phyloP scores from a whole-genome alignment of 2,888 invertebrate species.

The Theretra japonica region DNA sequence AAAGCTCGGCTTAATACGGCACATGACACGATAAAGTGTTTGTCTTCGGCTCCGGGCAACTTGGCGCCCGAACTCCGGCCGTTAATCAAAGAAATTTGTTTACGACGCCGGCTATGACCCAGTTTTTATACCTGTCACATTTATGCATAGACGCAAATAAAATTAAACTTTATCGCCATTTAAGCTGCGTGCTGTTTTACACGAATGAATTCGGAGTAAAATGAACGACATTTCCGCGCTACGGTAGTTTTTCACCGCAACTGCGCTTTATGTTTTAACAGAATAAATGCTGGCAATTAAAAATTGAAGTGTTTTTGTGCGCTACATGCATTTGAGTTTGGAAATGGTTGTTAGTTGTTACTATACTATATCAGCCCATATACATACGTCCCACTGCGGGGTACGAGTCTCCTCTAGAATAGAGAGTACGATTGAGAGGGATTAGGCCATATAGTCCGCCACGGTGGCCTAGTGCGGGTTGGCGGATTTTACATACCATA shows the following conservation, averaged over 20 bases:
- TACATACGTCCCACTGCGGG: too few species aligned
- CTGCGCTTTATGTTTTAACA: neutral
- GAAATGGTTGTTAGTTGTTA: neutral
- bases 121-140: slow-evolving; percentile 53
- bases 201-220: neutral
- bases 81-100: slow-evolving; percentile 62
- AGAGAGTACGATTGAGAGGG: too few species aligned
- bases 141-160: slow-evolving; percentile 37
- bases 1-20: slow-evolving; percentile 19
- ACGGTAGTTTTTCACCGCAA: neutral
- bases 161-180: slow-evolving; percentile 25
- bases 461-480: too few species aligned
- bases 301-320: neutral
- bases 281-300: neutral
- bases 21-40: slow-evolving; percentile 42
- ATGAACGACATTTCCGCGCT: neutral
- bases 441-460: too few species aligned
- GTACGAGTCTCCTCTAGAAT: too few species aligned
- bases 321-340: neutral
- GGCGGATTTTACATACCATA: too few species aligned
- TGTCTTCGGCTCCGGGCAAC: slow-evolving; percentile 55
- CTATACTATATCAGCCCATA: too few species aligned
- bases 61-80: slow-evolving; percentile 52
- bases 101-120: slow-evolving; percentile 52
- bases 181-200: neutral